Evolutionary conservation across 2,797 vertebrate genomes (phyloP).

Genomic region (Loris lydekkerianus): DNA sequence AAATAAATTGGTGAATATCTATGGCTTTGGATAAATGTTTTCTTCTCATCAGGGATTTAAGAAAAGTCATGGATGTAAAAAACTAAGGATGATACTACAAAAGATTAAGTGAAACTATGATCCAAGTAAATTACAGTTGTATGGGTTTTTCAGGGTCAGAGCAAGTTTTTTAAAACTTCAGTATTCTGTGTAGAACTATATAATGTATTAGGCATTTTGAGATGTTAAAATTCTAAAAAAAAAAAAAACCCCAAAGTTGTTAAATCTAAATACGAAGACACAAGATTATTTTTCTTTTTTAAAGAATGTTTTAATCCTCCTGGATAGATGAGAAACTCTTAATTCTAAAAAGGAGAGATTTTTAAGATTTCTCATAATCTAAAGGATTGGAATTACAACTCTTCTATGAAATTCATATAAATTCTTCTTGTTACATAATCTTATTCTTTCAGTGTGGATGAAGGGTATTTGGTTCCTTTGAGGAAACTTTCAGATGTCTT

Average conservation of each 20-base stretch:
- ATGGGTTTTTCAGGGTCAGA: not conserved
- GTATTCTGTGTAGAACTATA: not conserved
- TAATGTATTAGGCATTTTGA: not conserved
- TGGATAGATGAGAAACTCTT: not conserved
- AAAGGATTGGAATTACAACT: not conserved
- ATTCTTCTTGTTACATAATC: constrained; percentile 3
- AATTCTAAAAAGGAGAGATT: not conserved
- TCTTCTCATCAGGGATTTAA: constrained; percentile 12
- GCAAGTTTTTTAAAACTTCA: not conserved
- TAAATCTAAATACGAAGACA: not conserved
- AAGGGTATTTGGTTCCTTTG: not conserved
- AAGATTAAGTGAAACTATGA: not conserved
- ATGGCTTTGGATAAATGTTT: not conserved
- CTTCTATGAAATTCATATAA: constrained; percentile 44
- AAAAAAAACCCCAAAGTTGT: not conserved
- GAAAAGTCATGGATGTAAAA: not conserved
- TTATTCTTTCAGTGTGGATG: not conserved
- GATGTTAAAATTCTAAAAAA: not conserved
- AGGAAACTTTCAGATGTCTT: not conserved
- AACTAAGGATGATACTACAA: not conserved
- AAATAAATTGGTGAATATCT: not conserved
- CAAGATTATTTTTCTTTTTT: not conserved
- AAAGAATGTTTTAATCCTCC: not conserved
- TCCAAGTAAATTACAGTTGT: not conserved
- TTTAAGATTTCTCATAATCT: constrained; percentile 34